A percentile compares a stretch with the other conserved stretches of the same genome.
Evolutionary conservation across 2,888 invertebrate genomes (phyloP).

Genomic region (Cylindroiulus punctatus): DNA sequence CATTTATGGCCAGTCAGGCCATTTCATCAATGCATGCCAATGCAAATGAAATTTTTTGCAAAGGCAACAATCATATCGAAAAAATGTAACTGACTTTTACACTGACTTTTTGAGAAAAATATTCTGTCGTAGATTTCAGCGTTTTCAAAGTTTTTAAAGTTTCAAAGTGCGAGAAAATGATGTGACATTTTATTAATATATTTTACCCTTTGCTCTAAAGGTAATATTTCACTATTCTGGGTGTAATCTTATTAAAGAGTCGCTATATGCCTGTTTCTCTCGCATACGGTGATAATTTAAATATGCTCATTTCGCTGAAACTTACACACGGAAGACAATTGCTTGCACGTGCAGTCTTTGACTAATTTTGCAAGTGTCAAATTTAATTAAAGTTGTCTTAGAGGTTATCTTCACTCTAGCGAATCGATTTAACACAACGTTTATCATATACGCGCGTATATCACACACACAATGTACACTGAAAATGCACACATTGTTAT

Average conservation of each 20-base stretch:
- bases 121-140: neutral
- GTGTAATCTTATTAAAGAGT: neutral
- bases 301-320: neutral
- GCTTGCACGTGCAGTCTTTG: neutral
- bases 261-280: neutral
- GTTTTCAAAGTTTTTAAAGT: neutral
- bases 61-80: too few species aligned
- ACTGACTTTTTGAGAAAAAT: neutral
- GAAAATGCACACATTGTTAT: neutral
- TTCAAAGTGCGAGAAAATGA: neutral
- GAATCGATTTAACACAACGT: neutral
- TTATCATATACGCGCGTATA: neutral
- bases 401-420: neutral
- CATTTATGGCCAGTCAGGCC: too few species aligned
- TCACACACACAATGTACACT: neutral
- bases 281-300: neutral
- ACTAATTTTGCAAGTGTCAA: conserved; percentile 39
- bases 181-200: neutral
- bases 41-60: too few species aligned
- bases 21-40: too few species aligned
- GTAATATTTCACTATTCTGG: neutral
- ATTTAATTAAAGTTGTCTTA: conserved; percentile 39
- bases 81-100: too few species aligned
- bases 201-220: neutral
- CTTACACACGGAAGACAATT: neutral